Evolutionary conservation across 2,888 invertebrate genomes (phyloP).

Genomic region (Gymnoscelis rufifasciata): DNA sequence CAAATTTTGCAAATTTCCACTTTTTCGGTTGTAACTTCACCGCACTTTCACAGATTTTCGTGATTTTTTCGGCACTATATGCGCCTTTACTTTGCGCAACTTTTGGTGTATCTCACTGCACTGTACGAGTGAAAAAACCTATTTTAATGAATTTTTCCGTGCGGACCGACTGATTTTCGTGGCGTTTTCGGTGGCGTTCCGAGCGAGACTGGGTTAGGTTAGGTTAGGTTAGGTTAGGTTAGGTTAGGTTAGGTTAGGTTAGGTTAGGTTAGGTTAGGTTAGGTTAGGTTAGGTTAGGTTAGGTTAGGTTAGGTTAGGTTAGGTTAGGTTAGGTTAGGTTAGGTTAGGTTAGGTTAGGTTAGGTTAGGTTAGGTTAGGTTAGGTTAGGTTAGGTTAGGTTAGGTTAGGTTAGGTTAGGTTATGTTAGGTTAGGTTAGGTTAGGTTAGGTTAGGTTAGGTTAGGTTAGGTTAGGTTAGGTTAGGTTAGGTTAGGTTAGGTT

Average conservation of each 20-base stretch:
- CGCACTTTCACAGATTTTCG: too few species aligned
- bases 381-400: conserved; percentile 21
- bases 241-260: conserved; percentile 24
- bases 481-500: too few species aligned
- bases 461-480: too few species aligned
- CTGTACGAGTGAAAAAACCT: too few species aligned
- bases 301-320: conserved; percentile 22
- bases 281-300: conserved; percentile 19
- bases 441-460: too few species aligned
- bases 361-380: conserved; percentile 15
- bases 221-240: conserved; percentile 24
- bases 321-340: conserved; percentile 23
- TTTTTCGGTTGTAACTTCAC: too few species aligned
- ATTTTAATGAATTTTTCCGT: too few species aligned
- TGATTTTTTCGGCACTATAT: too few species aligned
- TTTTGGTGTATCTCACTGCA: too few species aligned
- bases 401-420: conserved; percentile 18
- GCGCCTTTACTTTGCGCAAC: too few species aligned
- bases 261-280: conserved; percentile 24
- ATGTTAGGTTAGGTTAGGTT: conserved; percentile 8
- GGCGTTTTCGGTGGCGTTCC: conserved; percentile 26
- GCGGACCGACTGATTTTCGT: too few species aligned
- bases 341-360: conserved; percentile 22
- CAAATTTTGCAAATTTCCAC: too few species aligned
- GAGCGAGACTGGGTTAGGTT: conserved; percentile 27